Percentiles rank a stretch among this genome's conserved stretches.
These are phyloP conservation scores for Bufo gargarizans DNA, from an alignment of 2,113 vertebrate species.

Conservation along the genomic window DNA sequence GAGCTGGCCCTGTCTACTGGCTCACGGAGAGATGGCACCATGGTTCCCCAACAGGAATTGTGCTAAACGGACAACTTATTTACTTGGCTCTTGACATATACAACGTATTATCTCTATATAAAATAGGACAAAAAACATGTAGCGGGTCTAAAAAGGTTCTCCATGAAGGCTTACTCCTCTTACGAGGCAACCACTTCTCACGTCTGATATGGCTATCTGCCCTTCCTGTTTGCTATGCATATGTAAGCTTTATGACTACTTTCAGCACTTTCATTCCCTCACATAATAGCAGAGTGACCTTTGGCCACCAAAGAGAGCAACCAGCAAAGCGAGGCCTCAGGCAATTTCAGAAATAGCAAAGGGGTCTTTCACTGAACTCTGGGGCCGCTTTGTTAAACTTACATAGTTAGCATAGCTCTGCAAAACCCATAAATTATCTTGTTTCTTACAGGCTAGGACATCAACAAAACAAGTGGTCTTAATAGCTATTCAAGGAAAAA, in stretches of 20 bases:
- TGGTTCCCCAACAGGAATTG: background rate
- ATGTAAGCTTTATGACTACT: slow-evolving; percentile 23
- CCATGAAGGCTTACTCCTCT: background rate
- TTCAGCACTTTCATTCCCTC: slow-evolving; percentile 33
- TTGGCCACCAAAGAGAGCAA: slow-evolving; percentile 46
- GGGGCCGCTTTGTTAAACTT: slow-evolving; percentile 50
- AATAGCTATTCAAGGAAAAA: background rate
- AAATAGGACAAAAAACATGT: no score
- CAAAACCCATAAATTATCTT: slow-evolving; percentile 38
- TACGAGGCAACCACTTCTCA: background rate
- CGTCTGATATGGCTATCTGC: background rate
- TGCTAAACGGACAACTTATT: no score
- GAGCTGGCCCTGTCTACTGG: no score
- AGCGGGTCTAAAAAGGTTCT: background rate
- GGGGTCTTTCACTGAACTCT: slow-evolving; percentile 45
- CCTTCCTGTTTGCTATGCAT: slow-evolving; percentile 1
- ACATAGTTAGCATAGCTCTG: slow-evolving; percentile 51
- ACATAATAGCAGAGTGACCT: slow-evolving; percentile 47
- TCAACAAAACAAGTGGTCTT: slow-evolving; percentile 24
- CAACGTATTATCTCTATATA: no score
- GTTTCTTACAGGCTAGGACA: slow-evolving; percentile 8
- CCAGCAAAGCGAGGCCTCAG: slow-evolving; percentile 46
- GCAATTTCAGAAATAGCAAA: slow-evolving; percentile 49
- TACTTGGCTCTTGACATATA: no score
- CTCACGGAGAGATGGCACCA: no score